A percentile compares a stretch with the other conserved stretches of the same genome.
Conservation (phyloP, 2,797 vertebrate species). For the Malacoraja senta region DNA sequence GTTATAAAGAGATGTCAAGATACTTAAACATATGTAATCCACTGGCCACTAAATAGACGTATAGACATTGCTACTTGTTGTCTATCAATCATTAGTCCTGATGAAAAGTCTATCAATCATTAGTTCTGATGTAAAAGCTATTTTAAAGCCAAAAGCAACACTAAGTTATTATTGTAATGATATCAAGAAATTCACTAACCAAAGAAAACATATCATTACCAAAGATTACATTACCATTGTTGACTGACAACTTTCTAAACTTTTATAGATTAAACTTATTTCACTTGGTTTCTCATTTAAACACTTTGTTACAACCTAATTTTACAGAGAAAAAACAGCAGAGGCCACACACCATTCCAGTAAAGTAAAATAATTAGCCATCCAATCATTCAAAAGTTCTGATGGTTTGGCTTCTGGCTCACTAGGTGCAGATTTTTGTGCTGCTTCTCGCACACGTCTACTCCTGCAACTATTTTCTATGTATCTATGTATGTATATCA, state of each 20-base stretch:
- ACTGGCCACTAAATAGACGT: background rate
- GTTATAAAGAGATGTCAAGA: background rate
- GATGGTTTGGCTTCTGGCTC: no score
- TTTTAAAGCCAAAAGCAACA: constrained; percentile 25
- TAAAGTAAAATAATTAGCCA: no score
- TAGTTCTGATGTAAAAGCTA: constrained; percentile 16
- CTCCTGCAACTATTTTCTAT: no score
- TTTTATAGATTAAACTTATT: background rate
- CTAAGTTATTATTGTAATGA: background rate
- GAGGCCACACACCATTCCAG: background rate
- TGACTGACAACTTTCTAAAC: constrained; percentile 25
- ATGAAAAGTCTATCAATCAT: no score
- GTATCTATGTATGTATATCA: no score
- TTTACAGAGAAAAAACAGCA: background rate
- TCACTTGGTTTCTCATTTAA: background rate
- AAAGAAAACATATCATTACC: constrained; percentile 12
- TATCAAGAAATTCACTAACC: constrained; percentile 30
- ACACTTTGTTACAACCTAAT: background rate
- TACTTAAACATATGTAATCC: background rate
- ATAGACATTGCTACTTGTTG: background rate
- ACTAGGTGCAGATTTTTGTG: no score
- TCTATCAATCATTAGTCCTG: background rate
- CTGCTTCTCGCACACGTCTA: no score
- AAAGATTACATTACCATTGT: background rate
- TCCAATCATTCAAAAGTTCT: no score